Base-by-base conservation (phyloP, 2,113 vertebrate genomes). In the Colaptes auratus region DNA sequence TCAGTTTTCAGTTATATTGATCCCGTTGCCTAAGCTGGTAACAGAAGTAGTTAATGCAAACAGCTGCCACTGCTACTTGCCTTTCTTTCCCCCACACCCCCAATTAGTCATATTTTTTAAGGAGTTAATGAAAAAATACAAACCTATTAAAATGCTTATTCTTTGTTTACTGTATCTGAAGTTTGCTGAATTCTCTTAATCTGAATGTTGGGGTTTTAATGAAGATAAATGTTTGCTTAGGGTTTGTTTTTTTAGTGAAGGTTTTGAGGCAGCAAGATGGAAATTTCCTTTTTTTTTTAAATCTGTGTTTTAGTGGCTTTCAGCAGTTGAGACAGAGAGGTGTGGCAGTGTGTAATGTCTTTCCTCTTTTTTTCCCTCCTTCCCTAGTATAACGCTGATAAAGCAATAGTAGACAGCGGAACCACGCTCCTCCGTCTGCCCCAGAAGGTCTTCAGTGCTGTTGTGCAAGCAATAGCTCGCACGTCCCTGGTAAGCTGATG, bases 381-480 rank as follows among this genome's bases (percentile, higher is more conserved):
- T 66, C 88, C 89, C 66, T 83, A 99, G 99, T 99, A 99, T 53
- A 99, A 99, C 33, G 97, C 98, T 0, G 99, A 99, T 94, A 99
- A 99, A 97, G 99, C 99, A 8, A 99, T 99, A 70, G 99, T 99
- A 82, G 99, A 99, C 98, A 99, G 99, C 9, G 99, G 99, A 39
- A 99, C 99, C 66, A 99, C 99, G 0, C 98, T 99, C 58, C 98
- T 99, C 70, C 98, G 99, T 63, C 98, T 99, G 82, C 99, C 99
- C 53, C 97, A 97, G 96, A 99, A 99, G 58, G 99, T 99, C 80
- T 99, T 99, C 78, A 95, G 82, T 27, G 99, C 99, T 1, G 98
- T 99, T 87, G 98, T 99, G 39, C 98, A 98, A 56, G 98, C 99
- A 20, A 98, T 99, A 97, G 97, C 97, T 89, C 98, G 91, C 64